phyloP scores from a whole-genome alignment of 2,113 vertebrate species.

The Tupaia chinensis region DNA sequence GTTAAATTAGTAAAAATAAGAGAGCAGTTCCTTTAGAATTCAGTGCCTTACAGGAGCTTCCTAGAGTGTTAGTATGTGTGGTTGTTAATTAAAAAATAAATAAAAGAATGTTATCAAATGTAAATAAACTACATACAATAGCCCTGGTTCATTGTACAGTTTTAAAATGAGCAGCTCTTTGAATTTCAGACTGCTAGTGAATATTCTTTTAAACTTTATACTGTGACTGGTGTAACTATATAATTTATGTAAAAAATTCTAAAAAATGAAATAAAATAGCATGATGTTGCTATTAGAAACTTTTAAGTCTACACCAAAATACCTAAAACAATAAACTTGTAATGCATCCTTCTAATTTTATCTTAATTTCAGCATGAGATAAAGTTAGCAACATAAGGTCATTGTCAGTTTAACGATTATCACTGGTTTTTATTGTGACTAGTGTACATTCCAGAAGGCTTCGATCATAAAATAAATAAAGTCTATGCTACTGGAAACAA shows the following conservation, averaged over 20 bases:
- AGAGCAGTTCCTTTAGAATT: constrained; percentile 61
- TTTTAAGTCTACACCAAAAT: not conserved
- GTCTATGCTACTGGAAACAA: constrained; percentile 27
- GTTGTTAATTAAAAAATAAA: constrained; percentile 61
- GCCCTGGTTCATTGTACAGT: not conserved
- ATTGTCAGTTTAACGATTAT: constrained; percentile 49
- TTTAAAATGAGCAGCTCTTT: not conserved
- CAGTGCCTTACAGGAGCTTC: constrained; percentile 45
- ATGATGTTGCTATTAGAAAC: not conserved
- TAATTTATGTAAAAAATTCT: not conserved
- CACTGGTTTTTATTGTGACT: constrained; percentile 14
- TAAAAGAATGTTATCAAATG: not conserved
- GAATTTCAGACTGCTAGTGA: not conserved
- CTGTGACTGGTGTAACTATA: not conserved
- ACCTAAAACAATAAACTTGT: not conserved
- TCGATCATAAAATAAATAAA: not conserved
- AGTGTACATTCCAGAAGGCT: constrained; percentile 34
- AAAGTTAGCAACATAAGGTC: not conserved
- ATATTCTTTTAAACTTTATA: not conserved
- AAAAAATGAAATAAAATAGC: too few relatives aligned
- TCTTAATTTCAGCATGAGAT: not conserved
- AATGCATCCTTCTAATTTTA: not conserved
- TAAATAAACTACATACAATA: constrained; percentile 15
- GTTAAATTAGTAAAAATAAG: constrained; percentile 61
- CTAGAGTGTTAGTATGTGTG: constrained; percentile 30